phyloP scores from a whole-genome alignment of 2,888 invertebrate genomes.

The Hyalella azteca region DNA sequence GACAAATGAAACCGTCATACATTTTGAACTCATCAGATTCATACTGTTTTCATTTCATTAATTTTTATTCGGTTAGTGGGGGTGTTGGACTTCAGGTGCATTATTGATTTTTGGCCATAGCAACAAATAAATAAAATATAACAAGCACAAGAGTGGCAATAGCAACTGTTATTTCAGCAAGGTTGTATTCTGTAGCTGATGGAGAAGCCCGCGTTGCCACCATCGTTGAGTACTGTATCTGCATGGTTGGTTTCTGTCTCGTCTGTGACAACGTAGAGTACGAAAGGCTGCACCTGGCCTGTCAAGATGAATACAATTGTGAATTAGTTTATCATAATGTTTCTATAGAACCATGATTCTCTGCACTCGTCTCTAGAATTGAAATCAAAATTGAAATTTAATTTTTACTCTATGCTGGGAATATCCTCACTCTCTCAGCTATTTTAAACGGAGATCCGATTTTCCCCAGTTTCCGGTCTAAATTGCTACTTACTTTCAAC shows the following conservation, averaged over 20 bases:
- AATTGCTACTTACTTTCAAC: conserved; percentile 67
- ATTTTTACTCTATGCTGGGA: background rate
- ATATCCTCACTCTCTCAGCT: background rate
- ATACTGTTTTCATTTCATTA: too few species aligned
- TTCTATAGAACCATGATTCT: background rate
- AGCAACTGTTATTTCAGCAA: too few species aligned
- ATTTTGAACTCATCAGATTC: too few species aligned
- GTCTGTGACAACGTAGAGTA: background rate
- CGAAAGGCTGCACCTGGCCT: conserved; percentile 43
- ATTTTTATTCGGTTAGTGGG: too few species aligned
- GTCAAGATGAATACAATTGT: background rate
- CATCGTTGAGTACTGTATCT: background rate
- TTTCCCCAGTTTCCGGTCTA: background rate
- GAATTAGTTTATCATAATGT: background rate
- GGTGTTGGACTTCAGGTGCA: too few species aligned
- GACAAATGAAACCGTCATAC: too few species aligned
- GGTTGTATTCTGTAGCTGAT: background rate
- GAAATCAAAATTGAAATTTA: background rate
- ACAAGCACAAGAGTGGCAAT: too few species aligned
- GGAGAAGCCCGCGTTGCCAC: background rate
- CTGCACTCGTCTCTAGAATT: too few species aligned
- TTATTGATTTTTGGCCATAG: too few species aligned
- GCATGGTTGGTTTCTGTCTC: background rate
- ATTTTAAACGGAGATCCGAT: background rate
- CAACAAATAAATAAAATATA: too few species aligned